Base-by-base conservation (phyloP, 2,113 vertebrate genomes). In the Peromyscus maniculatus region DNA sequence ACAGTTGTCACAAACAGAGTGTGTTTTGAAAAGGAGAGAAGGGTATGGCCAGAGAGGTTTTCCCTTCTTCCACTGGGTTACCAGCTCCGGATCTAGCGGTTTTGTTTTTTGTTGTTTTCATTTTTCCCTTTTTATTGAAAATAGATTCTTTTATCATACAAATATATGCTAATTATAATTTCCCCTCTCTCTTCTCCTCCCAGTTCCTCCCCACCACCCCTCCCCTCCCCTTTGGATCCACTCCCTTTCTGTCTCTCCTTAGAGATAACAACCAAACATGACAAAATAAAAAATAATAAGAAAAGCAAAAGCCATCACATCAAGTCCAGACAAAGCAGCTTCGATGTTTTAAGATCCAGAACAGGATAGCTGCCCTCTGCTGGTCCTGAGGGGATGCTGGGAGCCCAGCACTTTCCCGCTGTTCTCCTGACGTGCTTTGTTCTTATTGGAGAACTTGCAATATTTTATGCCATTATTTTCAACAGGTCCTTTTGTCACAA, bases 131-230 rank as follows among this genome's bases (percentile, higher is more conserved):
- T 84, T 66, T 46, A 84, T 31, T 66, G 26, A 46, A 43, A 43
- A 64, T 28, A 64, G 36, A 39, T 8, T 46, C n/a, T 43, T 84
- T 84, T 66, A n/a, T 84, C 82, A 24, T 43, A 64, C 3, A 39
- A 28, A 28, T 64, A 8, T 43, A 28, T 31, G 7, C 82, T 46
- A 24, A 10, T 26, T 43, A 39, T 26, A 66, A 26, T 64, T 57
- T 57, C 59, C 26, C 55, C 55, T 43, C n/a, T 43, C 55, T 43
- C n/a, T 43, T 28, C n/a, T 43, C n/a, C 39, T 84, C n/a, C 82
- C 13, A 66, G 24, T 21, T 4, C n/a, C 15, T 15, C 1, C 7
- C 24, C n/a, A 31, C 5, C n/a, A 8, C 24, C 1, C n/a, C 36
- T 62, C 36, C 33, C 55, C 12, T 84, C 24, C 5, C 55, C 36